A percentile compares a stretch with the other conserved stretches of the same genome.
Evolutionary conservation across 1,140 invertebrate genomes (phyloP).

Genomic region (Procambarus clarkii): DNA sequence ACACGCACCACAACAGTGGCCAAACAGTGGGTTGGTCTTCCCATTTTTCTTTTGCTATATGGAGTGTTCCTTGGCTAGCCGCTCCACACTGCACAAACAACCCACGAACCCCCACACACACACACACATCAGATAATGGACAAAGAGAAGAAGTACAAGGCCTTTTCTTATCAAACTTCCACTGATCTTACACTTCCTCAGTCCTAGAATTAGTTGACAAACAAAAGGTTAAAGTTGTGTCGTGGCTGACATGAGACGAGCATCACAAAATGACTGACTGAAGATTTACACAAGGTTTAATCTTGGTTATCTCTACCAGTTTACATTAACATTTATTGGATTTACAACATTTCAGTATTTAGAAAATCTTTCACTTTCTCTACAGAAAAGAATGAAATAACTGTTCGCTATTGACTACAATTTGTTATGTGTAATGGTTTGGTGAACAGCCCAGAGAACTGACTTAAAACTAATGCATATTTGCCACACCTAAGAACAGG

Average conservation of each 20-base stretch:
- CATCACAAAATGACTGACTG: constrained; percentile 71
- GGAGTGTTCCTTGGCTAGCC: constrained; percentile 53
- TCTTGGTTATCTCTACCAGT: constrained; percentile 69
- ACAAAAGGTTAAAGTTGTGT: constrained; percentile 65
- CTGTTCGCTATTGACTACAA: constrained; percentile 71
- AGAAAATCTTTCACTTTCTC: constrained; percentile 69
- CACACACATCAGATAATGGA: constrained; percentile 71
- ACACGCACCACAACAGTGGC: constrained; percentile 48
- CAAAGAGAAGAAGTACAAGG: constrained; percentile 72
- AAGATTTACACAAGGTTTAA: constrained; percentile 65
- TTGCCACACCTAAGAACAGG: constrained; percentile 73
- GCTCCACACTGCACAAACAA: constrained; percentile 62
- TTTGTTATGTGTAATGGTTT: constrained; percentile 72
- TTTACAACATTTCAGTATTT: constrained; percentile 71
- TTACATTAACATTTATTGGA: constrained; percentile 71
- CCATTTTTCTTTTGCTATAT: constrained; percentile 36
- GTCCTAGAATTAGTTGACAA: constrained; percentile 68
- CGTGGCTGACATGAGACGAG: constrained; percentile 71
- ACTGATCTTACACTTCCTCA: constrained; percentile 70
- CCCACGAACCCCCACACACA: constrained; percentile 55
- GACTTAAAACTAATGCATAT: constrained; percentile 73
- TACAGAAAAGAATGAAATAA: constrained; percentile 71
- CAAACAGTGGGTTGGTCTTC: constrained; percentile 59
- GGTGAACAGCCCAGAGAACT: constrained; percentile 73
- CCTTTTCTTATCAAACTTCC: constrained; percentile 66